Conservation (phyloP, 2,797 vertebrate genomes). For the Australoheros facetus region DNA sequence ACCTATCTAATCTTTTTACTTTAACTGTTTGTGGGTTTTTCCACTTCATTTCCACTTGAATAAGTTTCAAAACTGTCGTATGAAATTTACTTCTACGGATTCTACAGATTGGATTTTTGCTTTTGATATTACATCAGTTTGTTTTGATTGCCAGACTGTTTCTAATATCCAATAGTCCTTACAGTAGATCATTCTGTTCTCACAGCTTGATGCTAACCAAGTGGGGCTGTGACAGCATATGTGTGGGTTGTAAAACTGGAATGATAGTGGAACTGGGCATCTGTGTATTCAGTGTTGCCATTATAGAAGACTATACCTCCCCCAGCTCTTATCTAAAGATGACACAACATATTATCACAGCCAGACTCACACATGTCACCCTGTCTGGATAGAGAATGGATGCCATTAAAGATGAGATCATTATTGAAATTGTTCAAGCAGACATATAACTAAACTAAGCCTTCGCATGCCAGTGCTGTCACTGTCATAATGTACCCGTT, state of each 20-base stretch:
- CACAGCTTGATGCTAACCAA: slow-evolving; percentile 67
- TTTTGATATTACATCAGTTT: slow-evolving; percentile 48
- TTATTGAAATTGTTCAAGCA: slow-evolving; percentile 2
- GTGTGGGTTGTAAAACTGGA: slow-evolving; percentile 73
- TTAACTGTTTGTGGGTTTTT: not conserved
- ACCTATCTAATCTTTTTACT: not conserved
- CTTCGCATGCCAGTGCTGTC: slow-evolving; percentile 21
- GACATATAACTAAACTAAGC: slow-evolving; percentile 19
- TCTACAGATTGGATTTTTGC: slow-evolving; percentile 3
- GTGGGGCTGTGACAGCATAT: slow-evolving; percentile 68
- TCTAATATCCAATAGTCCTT: slow-evolving; percentile 56
- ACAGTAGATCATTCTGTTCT: slow-evolving; percentile 62
- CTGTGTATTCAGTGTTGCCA: slow-evolving; percentile 64
- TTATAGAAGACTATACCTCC: slow-evolving; percentile 55
- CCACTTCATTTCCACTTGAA: not conserved
- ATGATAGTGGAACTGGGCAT: slow-evolving; percentile 67
- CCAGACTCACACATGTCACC: slow-evolving; percentile 38
- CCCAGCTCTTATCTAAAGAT: slow-evolving; percentile 64
- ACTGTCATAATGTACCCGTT: slow-evolving; percentile 5
- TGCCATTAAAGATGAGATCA: slow-evolving; percentile 37
- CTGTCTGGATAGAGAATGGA: slow-evolving; percentile 41
- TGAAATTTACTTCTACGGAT: not conserved
- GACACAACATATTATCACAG: slow-evolving; percentile 58
- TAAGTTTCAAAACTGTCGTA: not conserved
- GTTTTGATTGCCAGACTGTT: slow-evolving; percentile 50